phyloP scores from a whole-genome alignment of 1,140 invertebrate genomes.

The Tribolium madens region DNA sequence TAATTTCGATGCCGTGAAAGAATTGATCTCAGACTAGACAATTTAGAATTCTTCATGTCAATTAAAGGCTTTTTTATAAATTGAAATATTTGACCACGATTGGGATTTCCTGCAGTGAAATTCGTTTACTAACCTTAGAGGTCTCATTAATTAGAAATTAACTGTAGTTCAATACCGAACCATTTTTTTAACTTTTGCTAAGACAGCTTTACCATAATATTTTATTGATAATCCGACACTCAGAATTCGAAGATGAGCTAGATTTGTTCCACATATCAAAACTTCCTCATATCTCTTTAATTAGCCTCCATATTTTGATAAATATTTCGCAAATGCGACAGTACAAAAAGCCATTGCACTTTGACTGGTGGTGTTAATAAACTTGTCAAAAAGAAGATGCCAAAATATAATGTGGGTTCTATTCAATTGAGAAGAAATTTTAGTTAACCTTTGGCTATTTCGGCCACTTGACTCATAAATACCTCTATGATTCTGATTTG shows the following conservation, averaged over 20 bases:
- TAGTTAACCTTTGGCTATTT: background rate
- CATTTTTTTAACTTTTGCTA: conserved; percentile 2
- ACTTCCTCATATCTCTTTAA: conserved; percentile 23
- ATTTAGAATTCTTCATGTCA: conserved; percentile 30
- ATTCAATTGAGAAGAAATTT: background rate
- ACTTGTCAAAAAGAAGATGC: background rate
- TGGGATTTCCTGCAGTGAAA: conserved; percentile 21
- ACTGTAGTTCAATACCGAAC: conserved; percentile 17
- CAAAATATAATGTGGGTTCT: background rate
- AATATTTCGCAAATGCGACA: background rate
- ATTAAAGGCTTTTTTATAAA: conserved; percentile 27
- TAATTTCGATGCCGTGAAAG: conserved; percentile 16
- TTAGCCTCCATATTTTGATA: background rate
- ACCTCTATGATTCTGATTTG: background rate
- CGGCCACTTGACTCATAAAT: background rate
- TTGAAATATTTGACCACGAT: conserved; percentile 20
- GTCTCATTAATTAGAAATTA: conserved; percentile 34
- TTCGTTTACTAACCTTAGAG: conserved; percentile 1
- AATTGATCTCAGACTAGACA: background rate
- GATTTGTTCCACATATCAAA: conserved; percentile 10
- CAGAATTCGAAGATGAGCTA: conserved; percentile 15
- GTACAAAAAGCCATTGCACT: background rate
- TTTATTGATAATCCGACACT: conserved; percentile 26
- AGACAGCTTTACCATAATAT: conserved; percentile 18
- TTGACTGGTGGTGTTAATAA: background rate